phyloP scores from a whole-genome alignment of 2,888 invertebrate genomes.

The Mythimna albipuncta region DNA sequence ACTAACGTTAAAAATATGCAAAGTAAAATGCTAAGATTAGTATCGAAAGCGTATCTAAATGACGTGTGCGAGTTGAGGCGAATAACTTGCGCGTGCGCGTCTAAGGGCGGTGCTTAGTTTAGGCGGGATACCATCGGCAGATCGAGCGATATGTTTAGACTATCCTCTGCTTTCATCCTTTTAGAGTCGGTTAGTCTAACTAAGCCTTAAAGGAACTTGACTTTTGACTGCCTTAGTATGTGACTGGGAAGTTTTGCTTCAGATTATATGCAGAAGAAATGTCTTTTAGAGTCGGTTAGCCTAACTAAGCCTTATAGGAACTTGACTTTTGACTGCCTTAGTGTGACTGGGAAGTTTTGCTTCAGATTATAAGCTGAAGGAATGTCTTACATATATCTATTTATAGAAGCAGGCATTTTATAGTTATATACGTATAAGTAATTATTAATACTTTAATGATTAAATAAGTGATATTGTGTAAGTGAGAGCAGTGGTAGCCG shows the following conservation, averaged over 20 bases:
- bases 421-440: too few species aligned
- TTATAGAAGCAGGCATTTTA: too few species aligned
- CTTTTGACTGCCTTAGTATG: slow-evolving; percentile 33
- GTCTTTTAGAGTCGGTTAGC: not conserved
- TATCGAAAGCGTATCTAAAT: slow-evolving; percentile 63
- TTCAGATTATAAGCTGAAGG: slow-evolving; percentile 31
- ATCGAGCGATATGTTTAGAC: slow-evolving; percentile 58
- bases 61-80: slow-evolving; percentile 53
- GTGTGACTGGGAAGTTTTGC: slow-evolving; percentile 30
- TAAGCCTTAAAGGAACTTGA: slow-evolving; percentile 21
- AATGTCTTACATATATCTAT: not conserved
- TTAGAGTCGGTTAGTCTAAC: slow-evolving; percentile 1
- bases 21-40: slow-evolving; percentile 58
- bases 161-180: slow-evolving; percentile 39
- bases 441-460: too few species aligned
- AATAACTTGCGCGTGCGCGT: slow-evolving; percentile 49
- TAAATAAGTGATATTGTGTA: too few species aligned
- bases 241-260: slow-evolving; percentile 33
- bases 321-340: slow-evolving; percentile 38
- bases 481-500: too few species aligned
- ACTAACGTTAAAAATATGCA: slow-evolving; percentile 45
- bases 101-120: slow-evolving; percentile 55
- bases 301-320: slow-evolving; percentile 7
- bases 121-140: slow-evolving; percentile 60
- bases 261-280: slow-evolving; percentile 32